Base-by-base conservation (phyloP, 1,140 invertebrate species). In the Bombus sylvicola region DNA sequence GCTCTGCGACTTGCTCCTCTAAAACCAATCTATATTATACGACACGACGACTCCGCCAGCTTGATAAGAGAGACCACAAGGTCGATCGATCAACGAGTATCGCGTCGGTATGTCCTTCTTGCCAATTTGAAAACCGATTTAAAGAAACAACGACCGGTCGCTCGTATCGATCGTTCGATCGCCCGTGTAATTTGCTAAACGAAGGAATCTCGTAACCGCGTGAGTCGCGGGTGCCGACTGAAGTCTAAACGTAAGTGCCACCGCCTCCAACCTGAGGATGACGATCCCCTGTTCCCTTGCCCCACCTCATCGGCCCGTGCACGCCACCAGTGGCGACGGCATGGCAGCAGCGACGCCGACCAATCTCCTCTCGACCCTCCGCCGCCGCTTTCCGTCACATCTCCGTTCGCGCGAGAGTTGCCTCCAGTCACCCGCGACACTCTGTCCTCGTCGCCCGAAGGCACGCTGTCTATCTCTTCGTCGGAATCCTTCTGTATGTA, bases 201-300 rank as follows among this genome's bases (percentile, higher is more conserved):
- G 68, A 78, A 64, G 53, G 28, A 68, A 86, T 84, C 88, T 85
- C 78, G 78, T 68, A 84, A 79, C 81, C 88, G 88, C 91, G 88
- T 92, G 92, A 93, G 92, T 93, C 92, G 91, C 94, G 92, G 92
- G 86, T 91, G 92, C 90, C 92, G 94, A 95, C 94, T 94, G 93
- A 93, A 92, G 93, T 92, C 93, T 93, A 91, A 92, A 93, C 92
- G 93, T 92, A 91, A 93, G 89, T 93, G 92, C 89, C 92, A 87
- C 92, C 92, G 91, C 91, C 92, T 93, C 92, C 93, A 94, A 94
- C 94, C 93, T 94, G 93, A 94, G 92, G 92, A 94, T 92, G 94
- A 94, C 92, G 91, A 87, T 86, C 85, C 73, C 88, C 66, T 83
- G 64, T 59, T 62, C 87, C 88, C 87, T 85, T 81, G 28, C 79